Evolutionary conservation across 2,797 vertebrate species (phyloP), one percentile per base, ranked within the genome.

Genomic region (Macroramphosus scolopax): DNA sequence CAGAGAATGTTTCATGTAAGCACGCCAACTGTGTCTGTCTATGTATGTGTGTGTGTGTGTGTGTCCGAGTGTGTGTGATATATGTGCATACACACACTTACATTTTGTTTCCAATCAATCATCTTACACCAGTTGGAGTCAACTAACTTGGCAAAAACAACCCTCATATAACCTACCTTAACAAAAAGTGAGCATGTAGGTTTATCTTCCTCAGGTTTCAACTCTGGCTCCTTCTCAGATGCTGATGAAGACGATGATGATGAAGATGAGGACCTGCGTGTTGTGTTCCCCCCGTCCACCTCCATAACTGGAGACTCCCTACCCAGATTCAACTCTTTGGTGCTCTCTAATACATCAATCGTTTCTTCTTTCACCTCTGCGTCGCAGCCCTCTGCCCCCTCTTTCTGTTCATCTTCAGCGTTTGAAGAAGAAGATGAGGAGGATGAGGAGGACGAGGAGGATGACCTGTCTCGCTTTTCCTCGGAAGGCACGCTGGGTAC

Each of bases 231-330:
- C 39, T 50, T 1, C 25, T 29, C 13, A 4, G 73, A 73, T 13
- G 70, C 70, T 3, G 81, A 80, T 0, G 81, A 83, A 0, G 80
- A 59, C 4, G 51, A 72, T 0, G 78, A 72, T 0, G 78, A 72
- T 0, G 77, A 75, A 0, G 78, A 82, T 8, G 80, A 83, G 15
- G 74, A 78, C 18, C 59, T 73, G 26, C 75, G 66, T 14, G 58
- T 55, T 13, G 46, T 45, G n/a, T 9, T 22, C 8, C 11, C 34
- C 2, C 0, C 2, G 1, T 72, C 41, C 39, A 17, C 5, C 6
- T 46, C 47, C 1, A 3, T 13, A 8, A 34, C 59, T 22, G 59
- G 44, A 20, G 62, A 46, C 9, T 11, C 11, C 33, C 20, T 57
- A 16, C 34, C 51, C 54, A 17, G 51, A 4, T n/a, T 28, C 18